Base-by-base conservation (phyloP, 2,888 invertebrate species). In the Saturnia pavonia region DNA sequence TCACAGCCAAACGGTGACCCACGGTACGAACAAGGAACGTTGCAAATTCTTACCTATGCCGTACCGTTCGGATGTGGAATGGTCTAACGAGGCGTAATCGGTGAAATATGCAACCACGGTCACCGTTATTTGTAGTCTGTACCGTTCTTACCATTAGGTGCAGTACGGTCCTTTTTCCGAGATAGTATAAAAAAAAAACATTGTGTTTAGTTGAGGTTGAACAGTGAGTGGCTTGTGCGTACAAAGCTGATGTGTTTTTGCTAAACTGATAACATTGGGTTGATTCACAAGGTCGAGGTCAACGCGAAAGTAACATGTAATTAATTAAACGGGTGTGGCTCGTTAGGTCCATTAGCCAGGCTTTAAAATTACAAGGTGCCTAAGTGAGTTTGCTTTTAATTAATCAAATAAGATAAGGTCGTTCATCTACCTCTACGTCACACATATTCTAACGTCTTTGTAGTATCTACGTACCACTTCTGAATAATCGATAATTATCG, bases 301-400 rank as follows among this genome's bases (percentile, higher is more conserved):
- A 60, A 14, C 6, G 12, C 27, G 27, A 27, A 60, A 60, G 57
- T 60, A 60, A 27, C 25, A 54, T 54, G 54, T 60, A 60, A 60
- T 60, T 60, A 60, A 60, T 14, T 11, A 12, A 27, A 12, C 14
- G 57, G 57, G 57, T 60, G 57, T 27, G 57, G 57, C 12, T 27
- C 25, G 57, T 12, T 22, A 16, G 27, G 14, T 27, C 57, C 25
- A 60, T 60, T 60, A 60, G 57, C 25, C 12, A 3, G 57, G 57
- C 25, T 60, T 60, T 27, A 27, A 60, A 60, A 60, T 60, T 60
- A 60, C 25, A 60, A 60, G 27, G 57, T 60, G 9, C 14, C 43
- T 65, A 69, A 69, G 69, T 69, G 69, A 34, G 69, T 69, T 69
- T 69, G 54, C 57, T 57, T 25, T 69, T 69, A 69, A 69, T 65